phyloP scores from a whole-genome alignment of 37 sponge, comb jelly and placozoan species.

The Axinella damicornis region DNA sequence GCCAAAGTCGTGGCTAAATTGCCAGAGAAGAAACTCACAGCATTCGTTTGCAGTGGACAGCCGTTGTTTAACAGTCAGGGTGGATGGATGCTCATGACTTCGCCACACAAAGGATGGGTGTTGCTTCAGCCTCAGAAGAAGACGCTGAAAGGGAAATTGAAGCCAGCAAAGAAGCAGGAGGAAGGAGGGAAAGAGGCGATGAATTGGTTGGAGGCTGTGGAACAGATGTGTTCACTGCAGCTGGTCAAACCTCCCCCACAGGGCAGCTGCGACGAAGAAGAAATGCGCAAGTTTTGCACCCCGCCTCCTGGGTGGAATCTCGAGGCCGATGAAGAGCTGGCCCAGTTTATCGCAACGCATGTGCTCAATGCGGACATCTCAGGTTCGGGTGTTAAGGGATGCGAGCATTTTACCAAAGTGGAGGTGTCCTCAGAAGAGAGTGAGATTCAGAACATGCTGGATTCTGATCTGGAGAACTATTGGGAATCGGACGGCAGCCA shows the following conservation, averaged over 20 bases:
- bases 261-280: constrained; percentile 52
- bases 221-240: constrained; percentile 54
- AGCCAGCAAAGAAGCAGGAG: constrained; percentile 12
- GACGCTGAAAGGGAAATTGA: constrained; percentile 35
- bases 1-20: constrained; percentile 53
- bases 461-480: constrained; percentile 54
- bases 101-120: constrained; percentile 63
- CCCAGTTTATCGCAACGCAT: constrained; percentile 67
- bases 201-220: constrained; percentile 62
- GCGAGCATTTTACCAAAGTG: constrained; percentile 48
- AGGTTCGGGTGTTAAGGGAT: constrained; percentile 15
- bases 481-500: constrained; percentile 86
- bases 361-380: neutral
- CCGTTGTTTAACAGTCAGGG: constrained; percentile 49
- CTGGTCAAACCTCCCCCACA: constrained; percentile 27
- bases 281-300: constrained; percentile 29
- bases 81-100: constrained; percentile 63
- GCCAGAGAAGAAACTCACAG: constrained; percentile 43
- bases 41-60: constrained; percentile 48
- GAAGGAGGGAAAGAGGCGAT: constrained; percentile 10
- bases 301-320: constrained; percentile 85
- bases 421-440: constrained; percentile 60
- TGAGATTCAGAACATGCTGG: constrained; percentile 49
- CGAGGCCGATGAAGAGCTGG: constrained; percentile 83
- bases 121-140: constrained; percentile 50